phyloP scores from a whole-genome alignment of 2,888 invertebrate genomes.

The Meandrusa payeni region DNA sequence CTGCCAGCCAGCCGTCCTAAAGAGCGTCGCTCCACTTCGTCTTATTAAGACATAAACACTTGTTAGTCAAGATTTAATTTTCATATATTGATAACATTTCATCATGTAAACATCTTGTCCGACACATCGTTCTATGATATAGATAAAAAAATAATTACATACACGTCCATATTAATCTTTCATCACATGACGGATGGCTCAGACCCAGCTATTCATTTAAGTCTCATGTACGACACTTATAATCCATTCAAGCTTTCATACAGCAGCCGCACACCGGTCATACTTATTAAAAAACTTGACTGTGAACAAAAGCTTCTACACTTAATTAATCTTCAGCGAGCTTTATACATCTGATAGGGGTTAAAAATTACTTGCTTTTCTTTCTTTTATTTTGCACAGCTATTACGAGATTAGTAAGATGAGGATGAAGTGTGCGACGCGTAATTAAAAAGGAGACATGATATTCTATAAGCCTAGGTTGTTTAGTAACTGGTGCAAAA shows the following conservation, averaged over 20 bases:
- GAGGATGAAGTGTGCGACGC: conserved; percentile 3
- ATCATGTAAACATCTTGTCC: too few relatives aligned
- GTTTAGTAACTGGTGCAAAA: too few relatives aligned
- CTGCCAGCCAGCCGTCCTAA: too few relatives aligned
- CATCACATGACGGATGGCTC: conserved; percentile 53
- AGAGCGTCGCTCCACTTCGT: too few relatives aligned
- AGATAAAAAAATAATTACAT: too few relatives aligned
- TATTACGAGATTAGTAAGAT: conserved; percentile 24
- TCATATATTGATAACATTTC: too few relatives aligned
- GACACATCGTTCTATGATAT: too few relatives aligned
- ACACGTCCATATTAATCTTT: conserved; percentile 42
- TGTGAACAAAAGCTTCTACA: conserved; percentile 23
- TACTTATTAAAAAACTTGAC: conserved; percentile 28
- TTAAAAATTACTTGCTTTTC: conserved; percentile 21
- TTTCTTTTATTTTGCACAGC: conserved; percentile 19
- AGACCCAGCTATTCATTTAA: conserved; percentile 60
- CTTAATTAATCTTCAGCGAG: conserved; percentile 25
- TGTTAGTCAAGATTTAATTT: too few relatives aligned
- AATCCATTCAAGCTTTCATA: conserved; percentile 56
- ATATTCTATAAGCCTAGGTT: too few relatives aligned
- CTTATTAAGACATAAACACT: too few relatives aligned
- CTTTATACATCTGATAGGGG: conserved; percentile 24
- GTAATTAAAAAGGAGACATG: conserved; percentile 11
- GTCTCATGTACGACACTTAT: conserved; percentile 63
- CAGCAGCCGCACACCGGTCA: conserved; percentile 29